These are phyloP conservation scores for Neolamprologus falcicula DNA, from an alignment of 2,113 vertebrate species.

Conservation along the genomic window DNA sequence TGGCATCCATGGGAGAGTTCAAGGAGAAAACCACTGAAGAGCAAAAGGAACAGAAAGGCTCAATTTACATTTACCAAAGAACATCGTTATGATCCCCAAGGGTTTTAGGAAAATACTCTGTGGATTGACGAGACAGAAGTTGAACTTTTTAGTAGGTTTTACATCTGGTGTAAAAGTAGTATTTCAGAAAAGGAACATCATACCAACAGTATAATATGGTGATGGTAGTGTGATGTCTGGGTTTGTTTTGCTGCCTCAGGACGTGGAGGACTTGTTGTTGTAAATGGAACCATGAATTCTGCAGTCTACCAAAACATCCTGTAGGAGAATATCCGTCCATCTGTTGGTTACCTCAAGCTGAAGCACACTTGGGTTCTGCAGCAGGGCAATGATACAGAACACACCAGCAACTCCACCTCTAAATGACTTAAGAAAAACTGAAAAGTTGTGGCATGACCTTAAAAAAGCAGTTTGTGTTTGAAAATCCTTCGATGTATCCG, in stretches of 20 bases:
- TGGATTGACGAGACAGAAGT: not conserved
- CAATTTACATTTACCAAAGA: not conserved
- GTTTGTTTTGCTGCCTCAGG: not conserved
- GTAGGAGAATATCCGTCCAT: not conserved
- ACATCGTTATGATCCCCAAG: not conserved
- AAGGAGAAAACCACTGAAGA: not conserved
- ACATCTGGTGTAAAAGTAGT: not conserved
- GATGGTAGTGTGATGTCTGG: not conserved
- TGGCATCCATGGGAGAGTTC: not conserved
- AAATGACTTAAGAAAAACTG: not conserved
- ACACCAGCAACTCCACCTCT: not conserved
- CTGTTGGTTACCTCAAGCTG: not conserved
- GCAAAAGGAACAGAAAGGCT: not conserved
- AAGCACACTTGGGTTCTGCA: not conserved
- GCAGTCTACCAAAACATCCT: not conserved
- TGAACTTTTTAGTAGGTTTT: not conserved
- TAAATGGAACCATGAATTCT: not conserved
- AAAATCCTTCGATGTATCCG: not conserved
- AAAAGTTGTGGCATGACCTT: not conserved
- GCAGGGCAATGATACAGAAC: not conserved
- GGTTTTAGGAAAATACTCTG: not conserved
- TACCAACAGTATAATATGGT: not conserved
- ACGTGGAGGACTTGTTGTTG: not conserved
- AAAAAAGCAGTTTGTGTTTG: not conserved
- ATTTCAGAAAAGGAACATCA: not conserved